phyloP scores from a whole-genome alignment of 2,888 invertebrate species.

The Tubiluchus corallicola region DNA sequence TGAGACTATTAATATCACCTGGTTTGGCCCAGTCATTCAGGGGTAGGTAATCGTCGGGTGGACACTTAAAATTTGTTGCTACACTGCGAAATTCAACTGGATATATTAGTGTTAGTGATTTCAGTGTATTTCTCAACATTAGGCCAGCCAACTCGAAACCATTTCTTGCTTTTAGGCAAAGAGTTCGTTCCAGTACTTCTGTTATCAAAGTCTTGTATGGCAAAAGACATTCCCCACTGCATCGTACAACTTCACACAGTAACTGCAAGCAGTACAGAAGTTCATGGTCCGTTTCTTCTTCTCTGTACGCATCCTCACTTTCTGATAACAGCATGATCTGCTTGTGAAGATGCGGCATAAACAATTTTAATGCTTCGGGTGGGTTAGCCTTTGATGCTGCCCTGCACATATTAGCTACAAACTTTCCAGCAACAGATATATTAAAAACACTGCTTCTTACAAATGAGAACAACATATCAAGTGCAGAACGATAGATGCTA shows the following conservation, averaged over 20 bases:
- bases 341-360: conserved; percentile 51
- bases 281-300: conserved; percentile 57
- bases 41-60: conserved; percentile 48
- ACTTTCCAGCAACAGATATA: conserved; percentile 58
- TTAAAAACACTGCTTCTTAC: conserved; percentile 53
- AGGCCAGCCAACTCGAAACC: conserved; percentile 43
- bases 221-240: conserved; percentile 42
- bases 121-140: conserved; percentile 40
- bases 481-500: conserved; percentile 41
- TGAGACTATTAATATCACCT: conserved; percentile 42
- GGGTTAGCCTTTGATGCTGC: conserved; percentile 41
- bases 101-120: conserved; percentile 39
- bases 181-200: conserved; percentile 46
- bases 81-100: conserved; percentile 44
- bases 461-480: conserved; percentile 54
- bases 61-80: too few species aligned
- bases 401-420: conserved; percentile 51
- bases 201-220: conserved; percentile 44
- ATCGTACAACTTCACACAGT: conserved; percentile 36
- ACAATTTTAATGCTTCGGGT: conserved; percentile 45
- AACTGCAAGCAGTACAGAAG: conserved; percentile 52
- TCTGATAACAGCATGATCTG: conserved; percentile 38
- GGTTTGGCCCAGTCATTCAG: conserved; percentile 61
- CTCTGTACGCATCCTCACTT: conserved; percentile 36
- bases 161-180: conserved; percentile 47